Base-by-base conservation (phyloP, 1,140 invertebrate species). In the Drosophila sechellia region DNA sequence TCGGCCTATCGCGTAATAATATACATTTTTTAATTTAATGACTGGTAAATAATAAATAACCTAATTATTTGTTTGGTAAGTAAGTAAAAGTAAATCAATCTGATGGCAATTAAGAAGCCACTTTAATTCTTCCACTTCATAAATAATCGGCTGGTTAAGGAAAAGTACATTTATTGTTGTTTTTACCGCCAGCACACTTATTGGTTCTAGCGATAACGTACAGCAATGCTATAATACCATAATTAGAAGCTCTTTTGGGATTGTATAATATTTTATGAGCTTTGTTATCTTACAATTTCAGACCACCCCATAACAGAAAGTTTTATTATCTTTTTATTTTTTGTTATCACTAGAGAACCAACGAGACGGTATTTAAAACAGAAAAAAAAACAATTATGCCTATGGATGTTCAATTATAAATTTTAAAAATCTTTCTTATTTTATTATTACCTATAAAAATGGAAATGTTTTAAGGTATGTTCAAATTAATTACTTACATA, bases 401-500 rank as follows among this genome's bases (percentile, higher is more conserved):
- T 42, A 15, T 15, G 4, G 6, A 6, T n/a, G n/a, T 1, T n/a
- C 5, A 40, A n/a, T 15, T 8, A 15, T n/a, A n/a, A n/a, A n/a
- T n/a, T n/a, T n/a, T n/a, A n/a, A n/a, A n/a, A n/a, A n/a, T n/a
- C n/a, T n/a, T n/a, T n/a, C n/a, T n/a, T n/a, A n/a, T n/a, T n/a
- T n/a, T n/a, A n/a, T n/a, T n/a, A n/a, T n/a, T n/a, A n/a, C n/a
- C n/a, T n/a, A n/a, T n/a, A 39, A 4, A n/a, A 17, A 10, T 8
- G 3, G 6, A 20, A 10, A 20, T 1, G 15, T 8, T 43, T 4
- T 43, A 20, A 20, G 6, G 17, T 4, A 11, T 15, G 13, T 13
- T 5, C 25, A 39, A 39, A 10, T 5, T 17, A 35, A 43, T 25
- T 60, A 97, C 97, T 98, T 94, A 98, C 98, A 93, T 98, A 97